Evolutionary conservation across 2,888 invertebrate genomes (phyloP), one percentile per base, ranked within the genome.

Genomic region (Tenthredo distinguenda): DNA sequence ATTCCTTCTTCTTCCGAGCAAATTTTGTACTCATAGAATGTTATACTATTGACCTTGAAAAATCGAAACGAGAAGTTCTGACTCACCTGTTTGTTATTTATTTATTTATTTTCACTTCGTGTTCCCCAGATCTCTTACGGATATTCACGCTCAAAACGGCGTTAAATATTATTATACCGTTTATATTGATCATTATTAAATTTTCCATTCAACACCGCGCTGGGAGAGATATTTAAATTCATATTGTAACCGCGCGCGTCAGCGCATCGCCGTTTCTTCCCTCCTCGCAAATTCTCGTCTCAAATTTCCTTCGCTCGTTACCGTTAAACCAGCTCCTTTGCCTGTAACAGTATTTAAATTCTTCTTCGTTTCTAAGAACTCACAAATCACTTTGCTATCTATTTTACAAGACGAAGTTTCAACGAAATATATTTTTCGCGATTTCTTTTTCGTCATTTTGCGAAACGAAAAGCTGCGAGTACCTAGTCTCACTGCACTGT

Each of bases 51-150:
- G 9, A 10, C 12, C 2, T 12, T 1, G 12, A 2, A 55, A 0
- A n/a, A 55, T 55, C 55, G 1, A n/a, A 47, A 12, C 12, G 12
- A 0, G 2, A 47, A 47, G 12, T 55, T 68, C 68, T 68, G 43
- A 47, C 10, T 47, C 65, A n/a, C 37, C 50, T 68, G 43, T 12
- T 68, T 37, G 50, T 37, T 68, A 26, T 81, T 58, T 76, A 37
- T 76, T 74, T 85, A 40, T 74, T 65, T 62, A 31, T 74, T 50
- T 58, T 74, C n/a, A 43, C 74, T n/a, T 34, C 71, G 50, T 47
- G 34, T 31, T 79, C 15, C 65, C 18, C 71, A 34, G 34, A 72
- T 72, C 18, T 72, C 40, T 12, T 12, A 40, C 37, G 21, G n/a
- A 72, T 72, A 37, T 72, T 5, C 71, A 72, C 18, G 18, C 15